These are phyloP conservation scores for Scalopus aquaticus DNA, from an alignment of 2,113 vertebrate genomes.

Conservation along the genomic window DNA sequence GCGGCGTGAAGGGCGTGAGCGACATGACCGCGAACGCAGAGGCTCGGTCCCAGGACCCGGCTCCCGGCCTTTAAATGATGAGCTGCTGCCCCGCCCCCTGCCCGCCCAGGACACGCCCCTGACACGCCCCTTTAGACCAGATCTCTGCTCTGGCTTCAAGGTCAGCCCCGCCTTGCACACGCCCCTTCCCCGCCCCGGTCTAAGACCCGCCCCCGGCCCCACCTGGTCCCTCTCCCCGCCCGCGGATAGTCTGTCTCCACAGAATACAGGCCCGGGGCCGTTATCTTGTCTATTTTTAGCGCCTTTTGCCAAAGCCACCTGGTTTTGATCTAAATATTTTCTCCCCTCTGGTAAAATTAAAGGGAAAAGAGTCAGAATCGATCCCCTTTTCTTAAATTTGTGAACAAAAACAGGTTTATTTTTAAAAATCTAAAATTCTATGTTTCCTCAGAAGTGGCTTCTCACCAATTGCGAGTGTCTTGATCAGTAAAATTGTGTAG, in stretches of 20 bases:
- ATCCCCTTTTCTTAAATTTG: neutral
- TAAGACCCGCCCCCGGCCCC: neutral
- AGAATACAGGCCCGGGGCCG: fast-evolving
- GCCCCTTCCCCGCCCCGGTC: neutral
- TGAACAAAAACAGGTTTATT: neutral
- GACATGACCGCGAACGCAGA: neutral
- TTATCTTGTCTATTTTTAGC: neutral
- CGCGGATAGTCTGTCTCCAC: neutral
- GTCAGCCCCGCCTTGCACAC: fast-evolving
- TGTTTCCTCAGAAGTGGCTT: neutral
- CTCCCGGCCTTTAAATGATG: fast-evolving
- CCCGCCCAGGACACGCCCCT: neutral
- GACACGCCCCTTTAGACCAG: fast-evolving
- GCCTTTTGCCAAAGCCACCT: neutral
- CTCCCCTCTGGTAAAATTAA: neutral
- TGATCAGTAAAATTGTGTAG: neutral
- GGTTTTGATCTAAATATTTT: neutral
- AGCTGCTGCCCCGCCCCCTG: too few species aligned
- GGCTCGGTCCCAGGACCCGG: fast-evolving
- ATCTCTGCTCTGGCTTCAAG: fast-evolving
- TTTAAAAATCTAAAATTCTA: neutral
- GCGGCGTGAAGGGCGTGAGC: fast-evolving
- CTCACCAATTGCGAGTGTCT: too few species aligned
- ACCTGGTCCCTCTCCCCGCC: too few species aligned
- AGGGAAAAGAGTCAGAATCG: neutral